These are phyloP conservation scores for Anoplolepis gracilipes DNA, from an alignment of 1,140 invertebrate genomes.

Conservation along the genomic window DNA sequence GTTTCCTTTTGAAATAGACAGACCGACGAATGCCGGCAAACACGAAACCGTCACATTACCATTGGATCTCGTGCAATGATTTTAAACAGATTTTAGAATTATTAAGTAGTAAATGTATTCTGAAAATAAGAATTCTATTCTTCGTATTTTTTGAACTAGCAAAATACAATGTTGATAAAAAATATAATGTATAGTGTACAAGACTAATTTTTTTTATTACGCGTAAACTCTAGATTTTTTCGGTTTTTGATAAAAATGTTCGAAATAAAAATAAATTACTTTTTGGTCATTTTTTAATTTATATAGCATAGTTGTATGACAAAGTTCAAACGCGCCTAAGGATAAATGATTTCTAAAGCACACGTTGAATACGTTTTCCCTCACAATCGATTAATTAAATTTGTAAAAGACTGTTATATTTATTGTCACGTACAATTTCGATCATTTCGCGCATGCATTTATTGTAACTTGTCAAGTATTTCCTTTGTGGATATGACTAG, in stretches of 20 bases:
- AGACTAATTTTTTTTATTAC: slow-evolving; percentile 26
- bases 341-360: slow-evolving; percentile 44
- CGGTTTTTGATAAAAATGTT: too few species aligned
- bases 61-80: neutral
- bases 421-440: slow-evolving; percentile 27
- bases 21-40: slow-evolving; percentile 48
- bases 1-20: slow-evolving; percentile 29
- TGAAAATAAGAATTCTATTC: slow-evolving; percentile 12
- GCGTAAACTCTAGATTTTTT: neutral
- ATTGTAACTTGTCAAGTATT: slow-evolving; percentile 40
- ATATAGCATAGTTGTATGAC: slow-evolving; percentile 10
- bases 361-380: neutral
- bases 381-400: slow-evolving; percentile 51
- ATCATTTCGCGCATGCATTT: neutral
- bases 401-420: slow-evolving; percentile 18
- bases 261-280: slow-evolving; percentile 33
- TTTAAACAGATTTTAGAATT: slow-evolving; percentile 38
- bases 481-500: slow-evolving; percentile 42
- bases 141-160: neutral
- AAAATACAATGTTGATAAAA: neutral
- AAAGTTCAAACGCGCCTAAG: neutral
- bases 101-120: neutral
- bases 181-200: neutral
- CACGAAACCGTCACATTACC: slow-evolving; percentile 45
- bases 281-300: slow-evolving; percentile 32